phyloP scores from a whole-genome alignment of 2,113 vertebrate genomes.

The Candoia aspera region DNA sequence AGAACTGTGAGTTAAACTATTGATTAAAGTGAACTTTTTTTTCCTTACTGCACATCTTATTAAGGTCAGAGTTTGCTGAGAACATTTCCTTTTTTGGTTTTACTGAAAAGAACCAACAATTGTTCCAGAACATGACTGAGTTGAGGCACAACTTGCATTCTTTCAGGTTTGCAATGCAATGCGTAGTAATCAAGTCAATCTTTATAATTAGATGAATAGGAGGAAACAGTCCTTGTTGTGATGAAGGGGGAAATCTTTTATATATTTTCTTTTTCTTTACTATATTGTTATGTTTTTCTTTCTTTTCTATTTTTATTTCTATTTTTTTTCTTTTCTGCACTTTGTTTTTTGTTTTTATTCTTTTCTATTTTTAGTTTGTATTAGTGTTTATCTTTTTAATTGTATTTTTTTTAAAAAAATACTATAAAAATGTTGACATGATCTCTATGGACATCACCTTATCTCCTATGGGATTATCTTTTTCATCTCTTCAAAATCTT shows the following conservation, averaged over 20 bases:
- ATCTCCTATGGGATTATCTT: slow-evolving; percentile 12
- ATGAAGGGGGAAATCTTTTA: too few species aligned
- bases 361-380: too few species aligned
- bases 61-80: not conserved
- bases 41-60: not conserved
- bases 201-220: not conserved
- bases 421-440: not conserved
- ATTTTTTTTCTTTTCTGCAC: too few species aligned
- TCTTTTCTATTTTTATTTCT: too few species aligned
- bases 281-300: too few species aligned
- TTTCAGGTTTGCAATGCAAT: not conserved
- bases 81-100: not conserved
- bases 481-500: slow-evolving; percentile 30
- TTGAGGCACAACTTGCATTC: not conserved
- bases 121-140: not conserved
- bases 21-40: not conserved
- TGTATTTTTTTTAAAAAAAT: not conserved
- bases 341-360: too few species aligned
- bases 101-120: not conserved
- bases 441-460: not conserved
- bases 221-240: too few species aligned
- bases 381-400: too few species aligned
- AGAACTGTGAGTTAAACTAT: not conserved
- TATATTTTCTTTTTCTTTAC: too few species aligned
- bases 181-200: not conserved